Evolutionary conservation across 2,888 invertebrate genomes (phyloP).

Genomic region (Cyrtodaria siliqua): DNA sequence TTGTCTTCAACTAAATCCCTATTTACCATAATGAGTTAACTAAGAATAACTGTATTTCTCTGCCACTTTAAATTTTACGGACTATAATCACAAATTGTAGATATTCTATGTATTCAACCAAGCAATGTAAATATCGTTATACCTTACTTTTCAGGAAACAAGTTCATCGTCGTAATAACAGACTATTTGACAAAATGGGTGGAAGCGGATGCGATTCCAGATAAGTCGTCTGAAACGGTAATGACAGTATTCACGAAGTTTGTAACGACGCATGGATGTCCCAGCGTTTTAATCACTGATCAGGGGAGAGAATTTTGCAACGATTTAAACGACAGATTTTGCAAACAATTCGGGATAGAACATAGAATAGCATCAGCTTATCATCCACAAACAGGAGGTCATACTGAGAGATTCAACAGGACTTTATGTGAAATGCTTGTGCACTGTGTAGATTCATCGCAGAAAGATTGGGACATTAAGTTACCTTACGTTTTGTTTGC

Average conservation of each 20-base stretch:
- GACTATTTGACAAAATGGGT: constrained; percentile 49
- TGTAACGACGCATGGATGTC: constrained; percentile 15
- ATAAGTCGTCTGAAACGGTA: constrained; percentile 15
- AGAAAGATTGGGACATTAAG: too few species aligned
- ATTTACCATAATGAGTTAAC: too few species aligned
- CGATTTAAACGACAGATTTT: constrained; percentile 36
- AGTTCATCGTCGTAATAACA: constrained; percentile 35
- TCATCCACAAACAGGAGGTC: too few species aligned
- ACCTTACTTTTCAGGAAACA: constrained; percentile 18
- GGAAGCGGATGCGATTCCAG: constrained; percentile 37
- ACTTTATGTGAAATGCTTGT: constrained; percentile 42
- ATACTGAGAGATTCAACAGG: constrained; percentile 44
- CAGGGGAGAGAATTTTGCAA: constrained; percentile 32
- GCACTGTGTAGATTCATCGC: too few species aligned
- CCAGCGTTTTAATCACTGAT: constrained; percentile 19
- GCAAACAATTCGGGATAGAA: too few species aligned
- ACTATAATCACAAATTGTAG: too few species aligned
- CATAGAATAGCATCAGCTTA: too few species aligned
- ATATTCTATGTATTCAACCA: not conserved
- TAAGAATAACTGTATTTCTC: too few species aligned
- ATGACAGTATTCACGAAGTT: constrained; percentile 10
- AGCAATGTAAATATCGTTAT: not conserved
- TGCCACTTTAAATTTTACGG: too few species aligned
- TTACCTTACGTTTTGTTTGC: too few species aligned
- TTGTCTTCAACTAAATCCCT: too few species aligned